These are phyloP conservation scores for Atethmia centrago DNA, from an alignment of 2,888 invertebrate genomes.

Conservation along the genomic window DNA sequence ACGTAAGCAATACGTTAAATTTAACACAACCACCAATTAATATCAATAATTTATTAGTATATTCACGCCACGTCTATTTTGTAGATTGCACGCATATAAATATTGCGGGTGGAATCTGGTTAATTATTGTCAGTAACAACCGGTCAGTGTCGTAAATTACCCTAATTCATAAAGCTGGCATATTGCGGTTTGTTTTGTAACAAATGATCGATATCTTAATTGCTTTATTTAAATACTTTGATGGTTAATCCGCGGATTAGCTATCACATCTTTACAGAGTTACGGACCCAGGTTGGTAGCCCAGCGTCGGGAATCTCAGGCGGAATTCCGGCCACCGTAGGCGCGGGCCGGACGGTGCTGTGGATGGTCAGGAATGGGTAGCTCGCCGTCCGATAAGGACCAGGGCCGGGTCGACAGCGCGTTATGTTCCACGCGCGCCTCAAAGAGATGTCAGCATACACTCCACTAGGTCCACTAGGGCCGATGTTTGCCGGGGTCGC, in stretches of 20 bases:
- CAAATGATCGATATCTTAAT: slow-evolving; percentile 39
- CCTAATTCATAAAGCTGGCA: slow-evolving; percentile 35
- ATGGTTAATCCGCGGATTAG: background rate
- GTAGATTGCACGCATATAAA: slow-evolving; percentile 46
- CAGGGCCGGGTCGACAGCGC: no score
- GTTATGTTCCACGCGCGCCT: no score
- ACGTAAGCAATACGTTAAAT: slow-evolving; percentile 26
- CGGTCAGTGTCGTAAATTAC: slow-evolving; percentile 36
- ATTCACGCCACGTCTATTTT: slow-evolving; percentile 56
- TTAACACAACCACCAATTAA: slow-evolving; percentile 42
- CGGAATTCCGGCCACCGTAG: no score
- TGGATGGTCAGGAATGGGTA: no score
- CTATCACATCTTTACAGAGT: background rate
- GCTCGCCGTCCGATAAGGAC: no score
- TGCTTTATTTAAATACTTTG: slow-evolving; percentile 9
- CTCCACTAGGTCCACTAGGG: no score
- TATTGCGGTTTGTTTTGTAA: slow-evolving; percentile 45
- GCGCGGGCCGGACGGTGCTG: no score
- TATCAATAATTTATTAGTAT: slow-evolving; percentile 49
- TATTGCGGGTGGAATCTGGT: slow-evolving; percentile 38
- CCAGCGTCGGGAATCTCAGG: no score
- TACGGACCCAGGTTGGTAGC: background rate
- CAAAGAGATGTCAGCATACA: no score
- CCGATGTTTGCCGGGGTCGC: no score
- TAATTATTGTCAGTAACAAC: slow-evolving; percentile 45